These are phyloP conservation scores for Nemurella pictetii DNA, from an alignment of 2,888 invertebrate genomes.

Conservation along the genomic window DNA sequence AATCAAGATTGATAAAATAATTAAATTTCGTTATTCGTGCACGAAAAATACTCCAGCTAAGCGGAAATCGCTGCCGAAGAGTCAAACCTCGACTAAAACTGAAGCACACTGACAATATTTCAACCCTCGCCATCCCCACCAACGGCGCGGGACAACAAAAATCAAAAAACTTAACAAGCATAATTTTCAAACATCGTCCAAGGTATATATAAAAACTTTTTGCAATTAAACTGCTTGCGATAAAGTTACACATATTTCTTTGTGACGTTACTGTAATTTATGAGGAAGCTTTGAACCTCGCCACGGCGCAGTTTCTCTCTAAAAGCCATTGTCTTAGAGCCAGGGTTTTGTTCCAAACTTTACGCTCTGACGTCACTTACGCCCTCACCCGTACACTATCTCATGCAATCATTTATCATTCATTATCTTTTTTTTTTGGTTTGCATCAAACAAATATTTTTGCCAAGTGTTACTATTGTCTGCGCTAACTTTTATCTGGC, in stretches of 20 bases:
- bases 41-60: no score
- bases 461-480: background rate
- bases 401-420: no score
- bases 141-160: background rate
- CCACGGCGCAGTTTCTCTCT: background rate
- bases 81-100: no score
- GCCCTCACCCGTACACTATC: background rate
- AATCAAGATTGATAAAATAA: background rate
- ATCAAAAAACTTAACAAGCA: background rate
- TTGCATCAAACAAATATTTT: background rate
- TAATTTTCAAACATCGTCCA: background rate
- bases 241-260: background rate
- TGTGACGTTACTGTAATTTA: background rate
- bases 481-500: background rate
- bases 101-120: no score
- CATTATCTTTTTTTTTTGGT: background rate
- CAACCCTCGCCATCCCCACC: no score
- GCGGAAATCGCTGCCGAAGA: no score
- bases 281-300: background rate
- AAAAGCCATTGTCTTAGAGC: background rate
- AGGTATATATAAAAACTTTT: background rate
- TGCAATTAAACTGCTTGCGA: background rate
- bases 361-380: no score
- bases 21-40: background rate
- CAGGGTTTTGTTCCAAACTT: background rate